Percentiles rank a stretch among this genome's conserved stretches.
These are phyloP conservation scores for Siniperca chuatsi DNA, from an alignment of 2,113 vertebrate genomes.

Conservation along the genomic window DNA sequence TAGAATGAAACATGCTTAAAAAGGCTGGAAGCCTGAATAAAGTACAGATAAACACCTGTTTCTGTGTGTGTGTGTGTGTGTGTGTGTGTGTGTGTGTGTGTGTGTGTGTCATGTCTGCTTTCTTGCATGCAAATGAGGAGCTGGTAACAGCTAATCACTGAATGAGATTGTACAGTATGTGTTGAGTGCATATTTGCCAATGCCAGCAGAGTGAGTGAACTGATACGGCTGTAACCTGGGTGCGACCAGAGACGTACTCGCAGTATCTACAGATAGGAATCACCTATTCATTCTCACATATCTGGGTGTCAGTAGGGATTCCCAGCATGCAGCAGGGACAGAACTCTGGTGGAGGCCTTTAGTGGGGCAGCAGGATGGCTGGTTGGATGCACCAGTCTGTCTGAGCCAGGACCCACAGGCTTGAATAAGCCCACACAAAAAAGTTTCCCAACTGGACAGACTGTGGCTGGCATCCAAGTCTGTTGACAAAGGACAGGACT, in stretches of 20 bases:
- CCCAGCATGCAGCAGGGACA: conserved; percentile 30
- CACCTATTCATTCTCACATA: neutral
- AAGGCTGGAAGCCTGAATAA: conserved; percentile 31
- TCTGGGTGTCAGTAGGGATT: neutral
- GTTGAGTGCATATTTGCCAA: conserved; percentile 2
- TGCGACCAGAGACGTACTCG: neutral
- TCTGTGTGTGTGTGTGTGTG: neutral
- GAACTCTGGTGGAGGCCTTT: conserved; percentile 32
- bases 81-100: neutral
- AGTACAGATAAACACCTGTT: conserved; percentile 8
- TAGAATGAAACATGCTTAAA: neutral
- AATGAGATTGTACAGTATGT: neutral
- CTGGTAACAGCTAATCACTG: neutral
- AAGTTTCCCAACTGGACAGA: conserved; percentile 47
- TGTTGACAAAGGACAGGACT: conserved; percentile 76
- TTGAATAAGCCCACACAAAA: conserved; percentile 71
- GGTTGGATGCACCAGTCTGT: conserved; percentile 34
- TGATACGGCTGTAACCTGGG: conserved; percentile 22
- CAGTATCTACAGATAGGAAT: conserved; percentile 30
- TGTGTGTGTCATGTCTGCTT: neutral
- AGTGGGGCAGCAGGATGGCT: conserved; percentile 26
- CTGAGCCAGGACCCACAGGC: conserved; percentile 67
- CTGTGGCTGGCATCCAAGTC: conserved; percentile 72
- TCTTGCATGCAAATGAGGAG: neutral
- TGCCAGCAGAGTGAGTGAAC: neutral